phyloP scores from a whole-genome alignment of 2,113 vertebrate genomes.

The Dasyprocta punctata region DNA sequence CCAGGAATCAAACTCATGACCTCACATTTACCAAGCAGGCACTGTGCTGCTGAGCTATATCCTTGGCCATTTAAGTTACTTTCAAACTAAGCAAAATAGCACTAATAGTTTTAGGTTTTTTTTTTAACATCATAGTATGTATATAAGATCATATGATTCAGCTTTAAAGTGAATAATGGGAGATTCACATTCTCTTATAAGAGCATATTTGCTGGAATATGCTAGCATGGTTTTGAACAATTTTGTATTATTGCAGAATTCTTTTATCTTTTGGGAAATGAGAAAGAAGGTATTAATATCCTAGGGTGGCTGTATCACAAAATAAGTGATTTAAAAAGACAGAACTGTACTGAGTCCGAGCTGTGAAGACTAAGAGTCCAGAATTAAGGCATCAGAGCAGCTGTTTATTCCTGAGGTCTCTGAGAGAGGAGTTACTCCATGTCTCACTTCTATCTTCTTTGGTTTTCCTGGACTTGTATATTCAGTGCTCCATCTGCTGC shows the following conservation, averaged over 20 bases:
- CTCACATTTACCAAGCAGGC: no score
- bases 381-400: not conserved
- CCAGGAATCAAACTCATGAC: no score
- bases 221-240: not conserved
- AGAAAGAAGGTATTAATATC: not conserved
- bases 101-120: not conserved
- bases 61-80: not conserved
- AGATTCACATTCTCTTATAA: not conserved
- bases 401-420: not conserved
- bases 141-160: not conserved
- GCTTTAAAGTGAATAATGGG: not conserved
- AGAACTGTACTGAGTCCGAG: not conserved
- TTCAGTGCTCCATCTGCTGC: not conserved
- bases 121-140: conserved; percentile 2
- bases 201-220: not conserved
- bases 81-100: not conserved
- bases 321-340: not conserved
- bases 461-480: not conserved
- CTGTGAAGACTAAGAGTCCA: not conserved
- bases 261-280: not conserved
- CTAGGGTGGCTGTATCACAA: not conserved
- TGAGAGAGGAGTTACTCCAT: not conserved
- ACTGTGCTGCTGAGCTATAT: no score
- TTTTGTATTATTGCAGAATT: not conserved
- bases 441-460: not conserved